Evolutionary conservation across 2,797 vertebrate genomes (phyloP).

Genomic region (Serranus cabrilla): DNA sequence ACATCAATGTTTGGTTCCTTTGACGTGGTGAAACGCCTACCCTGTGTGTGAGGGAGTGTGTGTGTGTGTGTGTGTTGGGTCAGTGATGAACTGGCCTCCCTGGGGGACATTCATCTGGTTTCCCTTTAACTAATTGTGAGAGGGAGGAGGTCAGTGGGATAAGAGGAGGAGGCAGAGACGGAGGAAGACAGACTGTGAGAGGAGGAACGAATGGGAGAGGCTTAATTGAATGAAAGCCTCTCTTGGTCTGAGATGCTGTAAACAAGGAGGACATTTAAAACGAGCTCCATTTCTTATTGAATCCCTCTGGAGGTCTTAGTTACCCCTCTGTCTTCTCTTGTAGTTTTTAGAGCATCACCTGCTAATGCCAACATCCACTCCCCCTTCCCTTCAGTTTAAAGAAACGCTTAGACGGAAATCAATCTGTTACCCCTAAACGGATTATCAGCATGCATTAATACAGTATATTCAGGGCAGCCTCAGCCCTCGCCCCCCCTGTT

Average conservation of each 20-base stretch:
- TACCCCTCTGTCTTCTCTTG: constrained; percentile 52
- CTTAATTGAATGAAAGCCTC: constrained; percentile 80
- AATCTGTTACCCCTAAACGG: constrained; percentile 62
- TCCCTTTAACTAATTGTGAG: constrained; percentile 74
- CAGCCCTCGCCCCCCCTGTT: constrained; percentile 5
- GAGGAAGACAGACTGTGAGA: constrained; percentile 68
- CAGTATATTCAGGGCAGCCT: constrained; percentile 39
- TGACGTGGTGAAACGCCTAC: constrained; percentile 34
- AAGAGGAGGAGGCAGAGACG: constrained; percentile 54
- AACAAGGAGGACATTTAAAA: constrained; percentile 73
- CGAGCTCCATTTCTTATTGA: constrained; percentile 54
- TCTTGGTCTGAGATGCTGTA: constrained; percentile 66
- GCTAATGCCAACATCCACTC: constrained; percentile 39
- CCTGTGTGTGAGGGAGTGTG: constrained; percentile 12
- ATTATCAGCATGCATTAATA: constrained; percentile 58
- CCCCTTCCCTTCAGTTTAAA: constrained; percentile 44
- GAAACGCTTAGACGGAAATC: constrained; percentile 55
- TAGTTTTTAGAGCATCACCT: constrained; percentile 36
- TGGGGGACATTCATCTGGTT: constrained; percentile 75
- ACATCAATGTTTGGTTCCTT: constrained; percentile 34
- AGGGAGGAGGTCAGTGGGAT: constrained; percentile 59
- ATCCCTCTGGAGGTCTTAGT: constrained; percentile 55
- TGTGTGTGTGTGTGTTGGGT: constrained; percentile 15
- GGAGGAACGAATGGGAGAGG: constrained; percentile 56
- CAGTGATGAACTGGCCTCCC: constrained; percentile 60